A percentile compares a stretch with the other conserved stretches of the same genome.
These are phyloP conservation scores for Cetoscarus ocellatus DNA, from an alignment of 2,797 vertebrate species.

Conservation along the genomic window DNA sequence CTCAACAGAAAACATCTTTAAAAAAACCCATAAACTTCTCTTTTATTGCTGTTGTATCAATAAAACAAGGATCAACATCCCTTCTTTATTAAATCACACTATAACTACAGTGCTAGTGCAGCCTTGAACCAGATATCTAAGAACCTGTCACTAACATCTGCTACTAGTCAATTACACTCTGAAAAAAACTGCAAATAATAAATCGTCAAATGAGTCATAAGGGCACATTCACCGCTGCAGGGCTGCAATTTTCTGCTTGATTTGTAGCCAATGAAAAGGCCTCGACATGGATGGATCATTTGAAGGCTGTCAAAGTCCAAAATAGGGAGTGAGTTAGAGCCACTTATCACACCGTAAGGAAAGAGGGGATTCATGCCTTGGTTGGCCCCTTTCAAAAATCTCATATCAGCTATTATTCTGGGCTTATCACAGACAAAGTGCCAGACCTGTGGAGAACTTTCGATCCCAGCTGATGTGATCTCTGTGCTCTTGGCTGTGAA, in stretches of 20 bases:
- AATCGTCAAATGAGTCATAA: conserved; percentile 32
- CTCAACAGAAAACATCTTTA: too few species aligned
- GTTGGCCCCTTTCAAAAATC: conserved; percentile 28
- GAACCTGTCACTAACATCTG: too few species aligned
- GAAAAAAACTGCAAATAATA: background rate
- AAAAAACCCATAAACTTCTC: too few species aligned
- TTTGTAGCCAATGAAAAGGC: conserved; percentile 2
- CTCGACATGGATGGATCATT: background rate
- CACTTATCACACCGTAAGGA: conserved; percentile 48
- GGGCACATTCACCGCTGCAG: background rate
- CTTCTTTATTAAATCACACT: too few species aligned
- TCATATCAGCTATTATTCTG: conserved; percentile 11
- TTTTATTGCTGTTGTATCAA: too few species aligned
- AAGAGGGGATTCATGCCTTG: conserved; percentile 27
- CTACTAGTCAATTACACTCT: background rate
- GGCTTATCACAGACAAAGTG: background rate
- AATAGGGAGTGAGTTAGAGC: conserved; percentile 5
- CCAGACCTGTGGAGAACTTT: background rate
- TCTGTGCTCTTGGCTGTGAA: conserved; percentile 1
- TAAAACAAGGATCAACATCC: too few species aligned
- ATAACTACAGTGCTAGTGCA: too few species aligned
- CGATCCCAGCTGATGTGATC: background rate
- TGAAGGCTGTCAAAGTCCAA: background rate
- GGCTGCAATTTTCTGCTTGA: background rate
- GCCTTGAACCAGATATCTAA: too few species aligned